Evolutionary conservation across 2,113 vertebrate genomes (phyloP), one percentile per base, ranked within the genome.

Genomic region (Perccottus glenii): DNA sequence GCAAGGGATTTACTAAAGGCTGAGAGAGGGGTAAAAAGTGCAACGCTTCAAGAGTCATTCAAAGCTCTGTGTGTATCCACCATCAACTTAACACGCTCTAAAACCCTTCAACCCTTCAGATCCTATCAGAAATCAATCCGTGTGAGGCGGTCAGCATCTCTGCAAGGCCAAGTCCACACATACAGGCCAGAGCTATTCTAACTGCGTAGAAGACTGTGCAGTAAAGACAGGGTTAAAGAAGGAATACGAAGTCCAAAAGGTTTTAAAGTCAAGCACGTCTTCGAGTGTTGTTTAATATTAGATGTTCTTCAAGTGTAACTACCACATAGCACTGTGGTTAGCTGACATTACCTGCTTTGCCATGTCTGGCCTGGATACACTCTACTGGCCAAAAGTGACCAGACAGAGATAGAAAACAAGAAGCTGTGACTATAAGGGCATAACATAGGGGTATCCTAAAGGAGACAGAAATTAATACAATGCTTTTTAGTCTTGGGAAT

Each of bases 101-200:
- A 58, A 73, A 53, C 45, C 51, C 59, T 64, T 69, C 59, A 51
- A 44, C 40, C 67, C 52, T 77, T 86, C 84, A 73, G 47, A 73
- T 77, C 67, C 9, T n/a, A 64, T 85, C 69, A 80, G 68, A 74
- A 71, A 81, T 59, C 61, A 46, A 75, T 75, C 67, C 51, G 48
- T 38, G 53, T 49, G 51, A 75, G 47, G 47, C 40, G 9, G 47
- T 56, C 36, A 56, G 49, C 63, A 59, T 57, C 50, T 32, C 9
- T 57, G 15, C 4, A 10, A 45, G 38, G 56, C 58, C 35, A 72
- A 49, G 60, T 11, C 11, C 44, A 68, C 12, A n/a, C 9, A 32
- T 27, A 45, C 4, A 4, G 3, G 9, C 11, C 65, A 14, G 19
- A 36, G 35, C 52, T 36, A 38, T 12, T n/a, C 11, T 14, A 2